Evolutionary conservation across 2,113 vertebrate species (phyloP).

Genomic region (Coreoperca whiteheadi): DNA sequence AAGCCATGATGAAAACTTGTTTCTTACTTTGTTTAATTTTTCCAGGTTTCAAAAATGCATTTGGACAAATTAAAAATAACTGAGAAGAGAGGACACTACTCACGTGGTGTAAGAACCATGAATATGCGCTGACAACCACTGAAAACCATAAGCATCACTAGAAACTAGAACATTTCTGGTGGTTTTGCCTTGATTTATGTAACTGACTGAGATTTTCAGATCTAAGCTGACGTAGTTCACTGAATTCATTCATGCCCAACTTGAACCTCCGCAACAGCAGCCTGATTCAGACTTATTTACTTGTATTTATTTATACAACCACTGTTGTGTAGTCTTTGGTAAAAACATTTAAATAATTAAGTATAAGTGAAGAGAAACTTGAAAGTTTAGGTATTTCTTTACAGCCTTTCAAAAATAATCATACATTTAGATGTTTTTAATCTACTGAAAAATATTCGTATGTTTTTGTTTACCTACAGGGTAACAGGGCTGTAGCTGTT

Average conservation of each 20-base stretch:
- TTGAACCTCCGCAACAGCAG: conserved; percentile 27
- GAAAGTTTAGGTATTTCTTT: neutral
- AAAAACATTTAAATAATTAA: conserved; percentile 45
- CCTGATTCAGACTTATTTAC: conserved; percentile 33
- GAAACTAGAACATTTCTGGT: neutral
- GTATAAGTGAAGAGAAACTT: conserved; percentile 17
- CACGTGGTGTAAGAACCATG: neutral
- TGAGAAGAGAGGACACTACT: neutral
- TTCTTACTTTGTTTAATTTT: neutral
- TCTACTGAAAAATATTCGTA: conserved; percentile 7
- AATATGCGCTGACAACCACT: neutral
- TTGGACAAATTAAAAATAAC: neutral
- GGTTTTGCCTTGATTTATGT: neutral
- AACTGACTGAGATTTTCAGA: conserved; percentile 21
- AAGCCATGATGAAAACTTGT: neutral
- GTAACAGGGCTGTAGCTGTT: neutral
- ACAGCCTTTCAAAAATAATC: conserved; percentile 11
- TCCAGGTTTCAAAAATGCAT: neutral
- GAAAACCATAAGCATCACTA: neutral
- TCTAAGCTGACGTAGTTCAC: conserved; percentile 15
- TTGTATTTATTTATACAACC: conserved; percentile 58
- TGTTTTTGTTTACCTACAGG: neutral
- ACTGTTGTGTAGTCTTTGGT: conserved; percentile 33
- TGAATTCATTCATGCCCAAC: conserved; percentile 34
- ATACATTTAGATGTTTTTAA: neutral